Conservation (phyloP, 2,797 vertebrate species). For the Silurus aristotelis region DNA sequence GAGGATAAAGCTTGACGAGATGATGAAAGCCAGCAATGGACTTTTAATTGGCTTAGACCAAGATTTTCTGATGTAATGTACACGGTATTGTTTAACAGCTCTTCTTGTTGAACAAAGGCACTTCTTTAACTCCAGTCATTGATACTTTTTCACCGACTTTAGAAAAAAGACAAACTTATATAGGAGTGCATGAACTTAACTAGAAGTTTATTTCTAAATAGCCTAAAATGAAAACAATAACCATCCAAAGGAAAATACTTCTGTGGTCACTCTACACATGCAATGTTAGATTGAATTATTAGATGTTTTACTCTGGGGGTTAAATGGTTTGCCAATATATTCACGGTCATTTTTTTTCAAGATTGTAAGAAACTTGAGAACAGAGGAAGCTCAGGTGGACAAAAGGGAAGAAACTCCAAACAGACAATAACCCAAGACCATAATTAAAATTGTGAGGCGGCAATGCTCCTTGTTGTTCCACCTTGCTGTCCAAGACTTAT, state of each 20-base stretch:
- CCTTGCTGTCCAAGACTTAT: neutral
- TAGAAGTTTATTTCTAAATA: neutral
- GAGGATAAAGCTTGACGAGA: constrained; percentile 53
- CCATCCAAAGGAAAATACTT: neutral
- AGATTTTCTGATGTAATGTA: constrained; percentile 15
- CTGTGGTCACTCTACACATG: neutral
- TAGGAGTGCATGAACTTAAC: neutral
- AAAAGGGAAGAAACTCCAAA: neutral
- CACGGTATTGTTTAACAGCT: neutral
- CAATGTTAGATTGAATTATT: too few species aligned
- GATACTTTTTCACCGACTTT: neutral
- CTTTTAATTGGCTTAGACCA: constrained; percentile 20
- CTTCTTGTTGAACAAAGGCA: constrained; percentile 5
- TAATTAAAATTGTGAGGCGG: neutral
- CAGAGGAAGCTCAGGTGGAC: neutral
- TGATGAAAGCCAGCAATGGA: constrained; percentile 17
- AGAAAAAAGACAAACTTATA: neutral
- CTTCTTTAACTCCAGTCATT: neutral
- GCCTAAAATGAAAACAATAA: neutral
- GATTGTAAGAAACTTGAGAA: neutral
- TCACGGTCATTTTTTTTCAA: neutral
- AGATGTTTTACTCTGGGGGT: neutral
- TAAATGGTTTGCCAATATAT: neutral
- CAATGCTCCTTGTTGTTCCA: neutral
- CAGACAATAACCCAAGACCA: neutral